These are phyloP conservation scores for Athalia circularis DNA, from an alignment of 2,888 invertebrate species.

Conservation along the genomic window DNA sequence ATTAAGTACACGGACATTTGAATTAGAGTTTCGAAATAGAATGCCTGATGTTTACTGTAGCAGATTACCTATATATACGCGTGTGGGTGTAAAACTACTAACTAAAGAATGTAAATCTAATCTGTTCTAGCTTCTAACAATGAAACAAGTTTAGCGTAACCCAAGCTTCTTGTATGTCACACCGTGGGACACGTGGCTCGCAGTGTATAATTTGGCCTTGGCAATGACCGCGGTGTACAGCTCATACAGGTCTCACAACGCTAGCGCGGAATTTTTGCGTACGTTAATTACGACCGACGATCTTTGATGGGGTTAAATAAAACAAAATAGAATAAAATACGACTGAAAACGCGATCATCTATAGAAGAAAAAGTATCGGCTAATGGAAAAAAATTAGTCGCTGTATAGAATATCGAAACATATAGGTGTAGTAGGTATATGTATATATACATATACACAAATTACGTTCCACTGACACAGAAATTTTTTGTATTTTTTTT, in stretches of 20 bases:
- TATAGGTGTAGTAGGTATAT: not conserved
- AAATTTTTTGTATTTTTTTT: not conserved
- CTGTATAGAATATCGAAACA: not conserved
- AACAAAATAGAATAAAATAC: not conserved
- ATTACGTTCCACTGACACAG: constrained; percentile 31
- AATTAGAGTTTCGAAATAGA: no score
- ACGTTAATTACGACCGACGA: no score
- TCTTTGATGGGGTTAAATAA: no score
- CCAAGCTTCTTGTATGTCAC: not conserved
- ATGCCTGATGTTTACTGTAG: no score
- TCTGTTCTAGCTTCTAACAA: constrained; percentile 28
- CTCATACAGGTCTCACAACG: no score
- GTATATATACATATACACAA: no score
- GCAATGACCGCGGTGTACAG: not conserved
- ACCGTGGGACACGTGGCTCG: not conserved
- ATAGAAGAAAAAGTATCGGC: no score
- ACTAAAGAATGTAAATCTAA: constrained; percentile 1
- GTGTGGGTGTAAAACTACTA: no score
- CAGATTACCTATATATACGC: no score
- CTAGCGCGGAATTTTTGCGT: no score
- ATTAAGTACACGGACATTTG: no score
- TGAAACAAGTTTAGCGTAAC: constrained; percentile 2
- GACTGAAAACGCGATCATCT: not conserved
- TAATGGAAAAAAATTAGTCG: no score
- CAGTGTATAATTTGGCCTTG: constrained; percentile 2